phyloP scores from a whole-genome alignment of 2,797 vertebrate genomes.

The Rhinatrema bivittatum region DNA sequence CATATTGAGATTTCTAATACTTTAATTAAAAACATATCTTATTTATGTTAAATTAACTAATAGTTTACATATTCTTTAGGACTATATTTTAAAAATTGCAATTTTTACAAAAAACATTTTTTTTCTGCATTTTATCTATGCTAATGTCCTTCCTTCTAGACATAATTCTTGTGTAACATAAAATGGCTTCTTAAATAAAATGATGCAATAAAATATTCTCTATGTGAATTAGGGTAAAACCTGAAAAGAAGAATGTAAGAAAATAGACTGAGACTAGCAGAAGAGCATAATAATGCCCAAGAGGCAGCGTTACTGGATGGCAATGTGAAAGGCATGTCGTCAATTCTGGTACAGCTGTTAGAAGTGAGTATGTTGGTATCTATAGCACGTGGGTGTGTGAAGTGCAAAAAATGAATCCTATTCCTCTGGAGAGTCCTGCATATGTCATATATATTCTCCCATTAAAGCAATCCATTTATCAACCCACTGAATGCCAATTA shows the following conservation, averaged over 20 bases:
- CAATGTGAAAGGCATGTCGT: slow-evolving; percentile 38
- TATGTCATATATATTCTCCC: slow-evolving; percentile 88
- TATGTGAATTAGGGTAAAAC: slow-evolving; percentile 7
- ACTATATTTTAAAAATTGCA: too few relatives aligned
- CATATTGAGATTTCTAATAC: too few relatives aligned
- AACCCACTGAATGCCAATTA: slow-evolving; percentile 84
- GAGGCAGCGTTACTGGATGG: slow-evolving; percentile 47
- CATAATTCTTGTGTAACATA: too few relatives aligned
- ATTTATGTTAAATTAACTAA: too few relatives aligned
- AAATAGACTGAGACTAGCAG: not conserved
- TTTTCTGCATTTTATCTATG: too few relatives aligned
- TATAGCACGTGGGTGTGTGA: slow-evolving; percentile 71
- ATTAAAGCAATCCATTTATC: slow-evolving; percentile 90
- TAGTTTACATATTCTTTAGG: too few relatives aligned
- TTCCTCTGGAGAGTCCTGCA: slow-evolving; percentile 80
- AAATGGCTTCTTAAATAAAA: slow-evolving; percentile 7
- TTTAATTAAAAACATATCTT: too few relatives aligned
- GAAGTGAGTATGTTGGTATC: slow-evolving; percentile 70
- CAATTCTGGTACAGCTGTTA: slow-evolving; percentile 53
- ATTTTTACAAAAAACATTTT: too few relatives aligned
- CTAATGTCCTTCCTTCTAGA: too few relatives aligned
- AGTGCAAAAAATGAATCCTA: slow-evolving; percentile 76
- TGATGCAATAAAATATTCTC: not conserved
- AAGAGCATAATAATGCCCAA: slow-evolving; percentile 14
- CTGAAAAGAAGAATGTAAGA: slow-evolving; percentile 6